These are phyloP conservation scores for Galaxias olidus DNA, from an alignment of 2,797 vertebrate species.

Conservation along the genomic window DNA sequence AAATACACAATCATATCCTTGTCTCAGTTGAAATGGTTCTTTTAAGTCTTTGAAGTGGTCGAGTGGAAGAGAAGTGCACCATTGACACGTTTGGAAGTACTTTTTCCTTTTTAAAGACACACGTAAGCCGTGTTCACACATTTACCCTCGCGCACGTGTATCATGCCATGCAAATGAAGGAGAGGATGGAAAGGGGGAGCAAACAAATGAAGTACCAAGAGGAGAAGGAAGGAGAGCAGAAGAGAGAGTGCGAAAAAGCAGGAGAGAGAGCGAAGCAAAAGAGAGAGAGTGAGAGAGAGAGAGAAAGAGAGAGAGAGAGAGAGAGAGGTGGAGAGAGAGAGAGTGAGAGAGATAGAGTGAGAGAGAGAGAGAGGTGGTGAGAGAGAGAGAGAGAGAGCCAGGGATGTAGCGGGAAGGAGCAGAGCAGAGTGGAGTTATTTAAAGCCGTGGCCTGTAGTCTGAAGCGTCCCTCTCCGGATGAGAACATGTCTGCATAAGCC, in stretches of 20 bases:
- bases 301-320: slow-evolving; percentile 13
- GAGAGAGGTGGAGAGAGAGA: neutral
- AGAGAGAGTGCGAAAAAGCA: no score
- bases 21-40: no score
- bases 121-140: neutral
- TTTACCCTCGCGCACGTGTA: neutral
- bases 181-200: neutral
- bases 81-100: no score
- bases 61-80: no score
- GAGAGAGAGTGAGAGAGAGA: neutral
- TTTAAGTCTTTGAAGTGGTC: no score
- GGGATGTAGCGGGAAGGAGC: slow-evolving; percentile 13
- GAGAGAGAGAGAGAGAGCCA: neutral
- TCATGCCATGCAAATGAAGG: neutral
- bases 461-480: no score
- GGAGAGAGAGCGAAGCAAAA: no score
- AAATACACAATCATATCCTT: no score
- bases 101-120: neutral
- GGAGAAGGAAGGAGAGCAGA: slow-evolving; percentile 23
- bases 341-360: slow-evolving; percentile 21
- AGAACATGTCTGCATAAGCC: slow-evolving; percentile 54
- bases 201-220: neutral
- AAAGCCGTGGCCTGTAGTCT: slow-evolving; percentile 42
- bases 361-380: slow-evolving; percentile 6
- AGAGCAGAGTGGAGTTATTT: slow-evolving; percentile 46